Evolutionary conservation across 2,888 invertebrate genomes (phyloP).

Genomic region (Acleris sparsana): DNA sequence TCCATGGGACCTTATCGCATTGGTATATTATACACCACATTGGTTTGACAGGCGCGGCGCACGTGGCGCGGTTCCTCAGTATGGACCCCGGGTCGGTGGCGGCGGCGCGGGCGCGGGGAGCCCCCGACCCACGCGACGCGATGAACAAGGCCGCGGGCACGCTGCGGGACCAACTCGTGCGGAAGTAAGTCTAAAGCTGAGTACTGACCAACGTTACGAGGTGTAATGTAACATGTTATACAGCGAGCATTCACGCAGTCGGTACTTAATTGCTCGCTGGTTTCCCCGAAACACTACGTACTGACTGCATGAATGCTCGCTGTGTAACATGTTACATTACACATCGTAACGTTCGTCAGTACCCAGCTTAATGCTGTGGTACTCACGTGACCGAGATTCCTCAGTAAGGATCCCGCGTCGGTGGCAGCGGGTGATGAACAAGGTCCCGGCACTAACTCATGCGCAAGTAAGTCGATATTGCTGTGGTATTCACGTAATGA

Average conservation of each 20-base stretch:
- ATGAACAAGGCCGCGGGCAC: constrained; percentile 71
- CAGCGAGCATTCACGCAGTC: too few relatives aligned
- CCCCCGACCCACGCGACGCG: constrained; percentile 67
- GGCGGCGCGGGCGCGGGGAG: constrained; percentile 72
- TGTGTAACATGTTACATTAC: too few relatives aligned
- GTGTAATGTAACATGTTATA: too few relatives aligned
- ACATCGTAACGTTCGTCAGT: too few relatives aligned
- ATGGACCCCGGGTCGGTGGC: constrained; percentile 93
- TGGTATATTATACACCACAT: too few relatives aligned
- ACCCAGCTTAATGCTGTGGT: too few relatives aligned
- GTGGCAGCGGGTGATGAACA: constrained; percentile 70
- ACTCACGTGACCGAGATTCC: constrained; percentile 94
- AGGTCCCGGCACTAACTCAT: constrained; percentile 71
- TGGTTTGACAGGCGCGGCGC: constrained; percentile 90
- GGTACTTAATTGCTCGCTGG: too few relatives aligned
- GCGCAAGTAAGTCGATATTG: constrained; percentile 53
- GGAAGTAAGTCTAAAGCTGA: constrained; percentile 54
- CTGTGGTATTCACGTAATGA: background rate
- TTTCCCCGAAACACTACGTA: too few relatives aligned
- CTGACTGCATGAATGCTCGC: too few relatives aligned
- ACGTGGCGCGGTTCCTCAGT: constrained; percentile 95
- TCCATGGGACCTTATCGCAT: background rate
- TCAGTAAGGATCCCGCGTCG: constrained; percentile 96
- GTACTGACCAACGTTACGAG: too few relatives aligned
- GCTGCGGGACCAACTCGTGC: constrained; percentile 65